Percentiles rank a stretch among this genome's conserved stretches.
Conservation (phyloP, 2,113 vertebrate genomes). For the Elephas maximus region DNA sequence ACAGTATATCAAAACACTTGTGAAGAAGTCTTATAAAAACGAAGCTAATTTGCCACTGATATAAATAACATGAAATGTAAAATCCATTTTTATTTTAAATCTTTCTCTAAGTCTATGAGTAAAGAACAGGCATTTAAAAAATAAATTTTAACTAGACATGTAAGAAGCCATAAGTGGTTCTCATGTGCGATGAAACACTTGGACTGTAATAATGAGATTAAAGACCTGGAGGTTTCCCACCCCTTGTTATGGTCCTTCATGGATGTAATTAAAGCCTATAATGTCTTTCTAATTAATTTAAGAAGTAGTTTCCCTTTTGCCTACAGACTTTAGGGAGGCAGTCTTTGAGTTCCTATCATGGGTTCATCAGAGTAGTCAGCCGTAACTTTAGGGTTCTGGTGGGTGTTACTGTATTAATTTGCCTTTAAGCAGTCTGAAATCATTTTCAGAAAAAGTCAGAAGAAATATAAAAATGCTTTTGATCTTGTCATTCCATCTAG, state of each 20-base stretch:
- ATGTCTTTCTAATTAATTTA: slow-evolving; percentile 41
- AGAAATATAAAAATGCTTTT: slow-evolving; percentile 49
- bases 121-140: slow-evolving; percentile 38
- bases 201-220: slow-evolving; percentile 51
- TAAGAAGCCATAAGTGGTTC: slow-evolving; percentile 36
- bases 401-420: slow-evolving; percentile 43
- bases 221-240: not conserved
- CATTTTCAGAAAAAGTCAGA: slow-evolving; percentile 30
- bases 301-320: slow-evolving; percentile 50
- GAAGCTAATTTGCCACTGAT: slow-evolving; percentile 24
- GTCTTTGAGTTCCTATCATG: not conserved
- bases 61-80: slow-evolving; percentile 11
- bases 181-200: slow-evolving; percentile 17
- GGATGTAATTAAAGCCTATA: slow-evolving; percentile 49
- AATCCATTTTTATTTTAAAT: not conserved
- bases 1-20: slow-evolving; percentile 25
- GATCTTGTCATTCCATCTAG: not conserved
- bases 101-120: slow-evolving; percentile 43
- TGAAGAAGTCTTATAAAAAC: slow-evolving; percentile 19
- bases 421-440: slow-evolving; percentile 52
- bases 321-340: slow-evolving; percentile 34
- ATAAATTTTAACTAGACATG: slow-evolving; percentile 54
- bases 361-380: slow-evolving; percentile 8
- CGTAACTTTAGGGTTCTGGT: not conserved
- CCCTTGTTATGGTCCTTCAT: slow-evolving; percentile 30